A percentile compares a stretch with the other conserved stretches of the same genome.
phyloP scores from a whole-genome alignment of 2,888 invertebrate genomes.

The Gastrophysa polygoni region DNA sequence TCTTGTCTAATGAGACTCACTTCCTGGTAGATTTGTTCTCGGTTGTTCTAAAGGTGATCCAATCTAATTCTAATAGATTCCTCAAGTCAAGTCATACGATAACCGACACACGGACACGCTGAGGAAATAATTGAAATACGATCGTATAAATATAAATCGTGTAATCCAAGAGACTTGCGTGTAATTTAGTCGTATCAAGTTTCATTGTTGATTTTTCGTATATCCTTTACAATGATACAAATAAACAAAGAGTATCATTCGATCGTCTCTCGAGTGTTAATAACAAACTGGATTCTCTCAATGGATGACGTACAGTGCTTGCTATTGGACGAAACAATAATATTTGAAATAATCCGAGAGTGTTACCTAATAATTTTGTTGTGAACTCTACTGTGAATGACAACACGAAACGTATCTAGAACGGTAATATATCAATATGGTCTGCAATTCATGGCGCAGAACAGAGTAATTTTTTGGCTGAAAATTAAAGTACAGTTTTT shows the following conservation, averaged over 20 bases:
- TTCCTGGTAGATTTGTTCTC: conserved; percentile 10
- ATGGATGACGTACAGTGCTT: neutral
- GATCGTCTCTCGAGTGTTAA: neutral
- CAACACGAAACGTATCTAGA: too few relatives aligned
- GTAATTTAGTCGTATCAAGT: conserved; percentile 21
- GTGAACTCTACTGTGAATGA: too few relatives aligned
- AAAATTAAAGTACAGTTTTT: too few relatives aligned
- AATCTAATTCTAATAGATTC: neutral
- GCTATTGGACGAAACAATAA: neutral
- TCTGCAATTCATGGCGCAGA: too few relatives aligned
- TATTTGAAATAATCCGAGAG: too few relatives aligned
- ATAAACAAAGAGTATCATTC: neutral
- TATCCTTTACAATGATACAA: conserved; percentile 7
- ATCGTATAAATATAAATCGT: too few relatives aligned
- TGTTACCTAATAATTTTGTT: too few relatives aligned
- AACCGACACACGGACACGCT: neutral
- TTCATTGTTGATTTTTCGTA: conserved; percentile 23
- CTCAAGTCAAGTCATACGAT: conserved; percentile 14
- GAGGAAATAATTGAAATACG: conserved; percentile 26
- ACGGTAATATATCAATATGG: too few relatives aligned
- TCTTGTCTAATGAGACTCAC: neutral
- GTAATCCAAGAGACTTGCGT: conserved; percentile 25
- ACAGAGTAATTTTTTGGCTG: too few relatives aligned
- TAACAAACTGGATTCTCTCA: neutral
- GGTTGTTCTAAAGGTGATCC: neutral